Base-by-base conservation (phyloP, 2,888 invertebrate species). In the Lysandra coridon region DNA sequence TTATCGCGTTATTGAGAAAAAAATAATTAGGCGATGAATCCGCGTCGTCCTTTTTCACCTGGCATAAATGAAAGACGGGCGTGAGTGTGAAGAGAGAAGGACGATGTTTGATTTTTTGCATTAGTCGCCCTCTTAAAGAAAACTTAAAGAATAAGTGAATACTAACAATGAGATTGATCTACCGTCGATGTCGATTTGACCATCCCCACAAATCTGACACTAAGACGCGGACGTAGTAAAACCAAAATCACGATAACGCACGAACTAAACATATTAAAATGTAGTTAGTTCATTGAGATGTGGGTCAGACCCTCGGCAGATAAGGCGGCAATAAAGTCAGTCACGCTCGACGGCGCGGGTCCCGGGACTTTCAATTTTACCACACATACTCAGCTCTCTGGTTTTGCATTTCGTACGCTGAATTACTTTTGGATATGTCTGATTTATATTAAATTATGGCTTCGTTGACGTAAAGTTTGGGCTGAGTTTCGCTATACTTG, bases 301-400 rank as follows among this genome's bases (percentile, higher is more conserved):
- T 76, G 76, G 76, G 76, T 57, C 76, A 49, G 83, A 83, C 82
- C 82, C 81, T 79, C 60, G 78, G 80, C 73, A 85, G 86, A 85
- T 87, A 86, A 86, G 86, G 85, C 84, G 83, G 85, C 81, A 83
- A 88, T 89, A 88, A 88, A 87, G 81, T 87, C 82, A 82, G 81
- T 84, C 85, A 86, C 85, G 83, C 85, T 84, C 73, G 80, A 82
- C 83, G 82, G 81, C 81, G 82, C 81, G 80, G 82, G 84, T 84
- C 85, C 84, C 88, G 84, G 87, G 87, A 89, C 88, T 88, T 90
- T 89, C 89, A 88, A 89, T 89, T 90, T 87, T 85, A 85, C 87
- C 87, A 85, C 86, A 88, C 86, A 86, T 85, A 85, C 85, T 87
- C 85, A 82, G 85, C 84, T 88, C 87, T 85, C 86, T 84, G 84